phyloP scores from a whole-genome alignment of 2,888 invertebrate species.

The Aspidiotus destructor region DNA sequence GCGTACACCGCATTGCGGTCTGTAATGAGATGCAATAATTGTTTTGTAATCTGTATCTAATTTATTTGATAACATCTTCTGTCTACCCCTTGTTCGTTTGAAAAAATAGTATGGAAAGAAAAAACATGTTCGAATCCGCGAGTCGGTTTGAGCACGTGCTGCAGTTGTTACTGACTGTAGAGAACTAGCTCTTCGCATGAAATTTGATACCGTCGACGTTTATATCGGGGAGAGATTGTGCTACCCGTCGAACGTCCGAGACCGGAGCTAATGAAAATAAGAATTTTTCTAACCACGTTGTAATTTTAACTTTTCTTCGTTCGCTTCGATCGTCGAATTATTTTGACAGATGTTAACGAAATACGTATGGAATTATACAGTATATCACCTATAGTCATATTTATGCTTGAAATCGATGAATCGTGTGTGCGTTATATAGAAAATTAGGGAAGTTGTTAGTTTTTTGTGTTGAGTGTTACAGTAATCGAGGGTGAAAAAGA shows the following conservation, averaged over 20 bases:
- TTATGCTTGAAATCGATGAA: too few relatives aligned
- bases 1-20: too few relatives aligned
- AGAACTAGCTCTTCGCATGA: background rate
- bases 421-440: too few relatives aligned
- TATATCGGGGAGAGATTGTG: too few relatives aligned
- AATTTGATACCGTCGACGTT: slow-evolving; percentile 17
- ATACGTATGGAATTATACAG: too few relatives aligned
- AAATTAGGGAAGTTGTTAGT: too few relatives aligned
- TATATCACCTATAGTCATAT: too few relatives aligned
- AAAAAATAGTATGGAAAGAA: slow-evolving; percentile 17
- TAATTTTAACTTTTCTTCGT: slow-evolving; percentile 22
- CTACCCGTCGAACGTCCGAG: background rate
- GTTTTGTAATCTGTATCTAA: too few relatives aligned
- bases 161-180: slow-evolving; percentile 21
- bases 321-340: slow-evolving; percentile 21
- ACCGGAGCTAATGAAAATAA: slow-evolving; percentile 23
- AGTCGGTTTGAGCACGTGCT: slow-evolving; percentile 27
- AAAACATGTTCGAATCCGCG: slow-evolving; percentile 3
- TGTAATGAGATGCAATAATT: too few relatives aligned
- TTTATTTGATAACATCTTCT: too few relatives aligned
- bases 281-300: slow-evolving; percentile 21
- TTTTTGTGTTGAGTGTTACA: too few relatives aligned
- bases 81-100: slow-evolving; percentile 22
- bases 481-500: too few relatives aligned
- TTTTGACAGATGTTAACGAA: slow-evolving; percentile 23